These are phyloP conservation scores for Bryconaethiops microstoma DNA, from an alignment of 2,797 vertebrate genomes.

Conservation along the genomic window DNA sequence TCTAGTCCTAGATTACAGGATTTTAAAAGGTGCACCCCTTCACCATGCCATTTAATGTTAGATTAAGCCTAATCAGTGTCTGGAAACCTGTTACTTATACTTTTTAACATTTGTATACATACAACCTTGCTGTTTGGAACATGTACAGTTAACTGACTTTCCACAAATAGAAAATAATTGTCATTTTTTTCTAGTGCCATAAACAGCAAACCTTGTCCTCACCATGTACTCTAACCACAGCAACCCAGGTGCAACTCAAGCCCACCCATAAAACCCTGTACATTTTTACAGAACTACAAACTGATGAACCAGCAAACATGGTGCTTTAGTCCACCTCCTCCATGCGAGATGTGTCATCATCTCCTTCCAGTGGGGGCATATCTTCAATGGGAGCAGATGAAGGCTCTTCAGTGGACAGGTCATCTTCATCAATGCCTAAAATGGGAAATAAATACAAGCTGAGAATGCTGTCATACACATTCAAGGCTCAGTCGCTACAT, in stretches of 20 bases:
- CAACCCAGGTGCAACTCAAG: constrained; percentile 11
- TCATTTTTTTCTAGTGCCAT: background rate
- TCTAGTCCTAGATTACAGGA: background rate
- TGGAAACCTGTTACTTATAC: background rate
- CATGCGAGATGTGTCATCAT: constrained; percentile 93
- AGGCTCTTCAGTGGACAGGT: constrained; percentile 82
- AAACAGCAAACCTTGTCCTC: background rate
- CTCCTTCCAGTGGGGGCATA: constrained; percentile 93
- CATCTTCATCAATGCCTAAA: constrained; percentile 94
- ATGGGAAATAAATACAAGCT: background rate
- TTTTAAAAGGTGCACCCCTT: background rate
- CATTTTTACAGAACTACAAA: constrained; percentile 55
- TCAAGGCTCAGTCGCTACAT: background rate
- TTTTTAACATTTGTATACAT: no score
- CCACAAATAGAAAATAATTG: constrained; percentile 21
- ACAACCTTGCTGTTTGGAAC: constrained; percentile 11
- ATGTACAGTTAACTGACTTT: background rate
- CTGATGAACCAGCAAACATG: background rate
- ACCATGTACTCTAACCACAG: constrained; percentile 43
- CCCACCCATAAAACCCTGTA: constrained; percentile 58
- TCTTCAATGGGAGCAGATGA: constrained; percentile 82
- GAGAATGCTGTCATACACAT: background rate
- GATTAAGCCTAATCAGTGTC: constrained; percentile 55
- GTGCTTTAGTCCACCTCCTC: constrained; percentile 89
- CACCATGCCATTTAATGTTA: background rate